Evolutionary conservation across 2,888 invertebrate species (phyloP).

Genomic region (Cyaniris semiargus): DNA sequence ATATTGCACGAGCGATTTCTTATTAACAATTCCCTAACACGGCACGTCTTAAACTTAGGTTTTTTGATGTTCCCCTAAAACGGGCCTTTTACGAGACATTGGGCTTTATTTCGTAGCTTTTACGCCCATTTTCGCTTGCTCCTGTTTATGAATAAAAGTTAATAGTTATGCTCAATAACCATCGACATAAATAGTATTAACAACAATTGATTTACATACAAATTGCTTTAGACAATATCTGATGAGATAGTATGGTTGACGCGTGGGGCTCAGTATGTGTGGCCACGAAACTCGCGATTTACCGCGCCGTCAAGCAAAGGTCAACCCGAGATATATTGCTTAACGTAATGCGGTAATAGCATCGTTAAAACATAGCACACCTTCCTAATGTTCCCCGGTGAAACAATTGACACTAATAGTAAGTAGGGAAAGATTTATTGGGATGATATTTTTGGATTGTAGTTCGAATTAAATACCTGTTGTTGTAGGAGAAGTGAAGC

Average conservation of each 20-base stretch:
- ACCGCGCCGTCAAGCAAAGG: conserved; percentile 34
- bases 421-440: conserved; percentile 19
- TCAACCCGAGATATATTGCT: conserved; percentile 31
- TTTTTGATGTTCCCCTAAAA: conserved; percentile 59
- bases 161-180: conserved; percentile 77
- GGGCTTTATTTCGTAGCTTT: conserved; percentile 44
- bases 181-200: conserved; percentile 79
- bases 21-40: conserved; percentile 72
- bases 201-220: conserved; percentile 81
- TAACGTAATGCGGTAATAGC: conserved; percentile 35
- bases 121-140: conserved; percentile 50
- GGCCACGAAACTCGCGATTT: conserved; percentile 49
- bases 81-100: conserved; percentile 41
- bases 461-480: neutral
- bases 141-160: conserved; percentile 56
- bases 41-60: conserved; percentile 61
- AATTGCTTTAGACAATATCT: conserved; percentile 81
- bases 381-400: conserved; percentile 9
- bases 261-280: conserved; percentile 59
- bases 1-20: conserved; percentile 64
- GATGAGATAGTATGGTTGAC: conserved; percentile 77
- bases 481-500: neutral
- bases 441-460: neutral
- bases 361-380: conserved; percentile 31
- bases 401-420: conserved; percentile 17